Percentiles rank a stretch among this genome's conserved stretches.
Evolutionary conservation across 2,797 vertebrate genomes (phyloP).

Genomic region (Gymnoscopelus braueri): DNA sequence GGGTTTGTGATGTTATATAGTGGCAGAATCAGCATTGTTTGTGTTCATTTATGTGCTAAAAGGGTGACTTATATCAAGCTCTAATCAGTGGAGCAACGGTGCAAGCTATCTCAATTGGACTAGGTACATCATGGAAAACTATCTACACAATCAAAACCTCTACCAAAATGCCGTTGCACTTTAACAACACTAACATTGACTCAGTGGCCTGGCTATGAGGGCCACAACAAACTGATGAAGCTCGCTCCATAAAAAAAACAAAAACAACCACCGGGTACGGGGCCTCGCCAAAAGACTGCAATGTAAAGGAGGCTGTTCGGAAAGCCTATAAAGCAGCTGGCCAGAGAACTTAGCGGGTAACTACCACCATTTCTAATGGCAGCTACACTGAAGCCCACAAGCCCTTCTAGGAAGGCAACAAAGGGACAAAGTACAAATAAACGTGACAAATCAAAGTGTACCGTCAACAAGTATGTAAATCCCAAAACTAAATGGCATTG

Average conservation of each 20-base stretch:
- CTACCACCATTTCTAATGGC: slow-evolving; percentile 25
- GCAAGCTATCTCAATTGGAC: slow-evolving; percentile 30
- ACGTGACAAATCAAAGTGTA: slow-evolving; percentile 78
- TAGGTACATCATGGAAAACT: too few relatives aligned
- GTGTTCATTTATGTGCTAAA: too few relatives aligned
- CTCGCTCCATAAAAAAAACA: slow-evolving; percentile 83
- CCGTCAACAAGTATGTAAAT: slow-evolving; percentile 82
- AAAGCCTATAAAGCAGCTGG: slow-evolving; percentile 24
- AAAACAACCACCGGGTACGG: slow-evolving; percentile 54
- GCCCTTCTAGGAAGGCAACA: slow-evolving; percentile 56
- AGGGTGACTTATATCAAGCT: too few relatives aligned
- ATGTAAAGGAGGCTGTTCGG: slow-evolving; percentile 43
- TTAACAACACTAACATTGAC: slow-evolving; percentile 59
- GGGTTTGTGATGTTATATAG: too few relatives aligned
- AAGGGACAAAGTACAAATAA: slow-evolving; percentile 24
- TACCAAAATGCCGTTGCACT: slow-evolving; percentile 64
- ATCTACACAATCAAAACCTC: too few relatives aligned
- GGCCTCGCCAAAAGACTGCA: slow-evolving; percentile 42
- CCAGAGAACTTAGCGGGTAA: slow-evolving; percentile 37
- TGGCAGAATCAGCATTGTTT: too few relatives aligned
- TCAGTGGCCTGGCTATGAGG: slow-evolving; percentile 52
- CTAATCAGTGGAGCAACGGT: slow-evolving; percentile 46
- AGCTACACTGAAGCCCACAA: slow-evolving; percentile 41
- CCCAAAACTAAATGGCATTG: slow-evolving; percentile 89
- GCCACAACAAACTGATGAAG: slow-evolving; percentile 76